phyloP scores from a whole-genome alignment of 2,797 vertebrate species.

The Sebastes matsubarae region DNA sequence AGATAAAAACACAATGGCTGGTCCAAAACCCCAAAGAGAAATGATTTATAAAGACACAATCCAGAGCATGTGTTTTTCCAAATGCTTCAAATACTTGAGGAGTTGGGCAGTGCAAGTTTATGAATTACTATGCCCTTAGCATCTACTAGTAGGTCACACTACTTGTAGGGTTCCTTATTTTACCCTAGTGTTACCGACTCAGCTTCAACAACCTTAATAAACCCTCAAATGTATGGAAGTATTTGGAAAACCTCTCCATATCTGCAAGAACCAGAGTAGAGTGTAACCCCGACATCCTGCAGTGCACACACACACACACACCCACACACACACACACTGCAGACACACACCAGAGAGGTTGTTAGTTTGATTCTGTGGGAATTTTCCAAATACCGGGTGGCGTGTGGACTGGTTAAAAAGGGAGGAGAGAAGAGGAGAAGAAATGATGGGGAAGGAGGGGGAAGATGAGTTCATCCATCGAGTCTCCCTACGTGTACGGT shows the following conservation, averaged over 20 bases:
- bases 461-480: slow-evolving; percentile 71
- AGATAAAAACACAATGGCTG: background rate
- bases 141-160: background rate
- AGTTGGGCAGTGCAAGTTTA: background rate
- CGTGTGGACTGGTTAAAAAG: slow-evolving; percentile 62
- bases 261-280: slow-evolving; percentile 44
- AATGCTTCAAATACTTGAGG: slow-evolving; percentile 50
- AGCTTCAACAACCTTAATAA: background rate
- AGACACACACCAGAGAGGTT: slow-evolving; percentile 36
- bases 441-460: slow-evolving; percentile 46
- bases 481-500: slow-evolving; percentile 88
- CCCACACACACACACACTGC: slow-evolving; percentile 34
- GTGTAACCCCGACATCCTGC: slow-evolving; percentile 35
- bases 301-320: slow-evolving; percentile 17
- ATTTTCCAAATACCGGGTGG: slow-evolving; percentile 52
- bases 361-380: slow-evolving; percentile 73
- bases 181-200: background rate
- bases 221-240: slow-evolving; percentile 44
- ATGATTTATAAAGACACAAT: slow-evolving; percentile 10
- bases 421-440: slow-evolving; percentile 33
- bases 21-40: background rate
- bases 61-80: slow-evolving; percentile 33
- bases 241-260: slow-evolving; percentile 58
- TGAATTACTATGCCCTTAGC: background rate
- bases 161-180: background rate